A percentile compares a stretch with the other conserved stretches of the same genome.
Conservation (phyloP, 2,888 invertebrate species). For the Pyrrhosoma nymphula region DNA sequence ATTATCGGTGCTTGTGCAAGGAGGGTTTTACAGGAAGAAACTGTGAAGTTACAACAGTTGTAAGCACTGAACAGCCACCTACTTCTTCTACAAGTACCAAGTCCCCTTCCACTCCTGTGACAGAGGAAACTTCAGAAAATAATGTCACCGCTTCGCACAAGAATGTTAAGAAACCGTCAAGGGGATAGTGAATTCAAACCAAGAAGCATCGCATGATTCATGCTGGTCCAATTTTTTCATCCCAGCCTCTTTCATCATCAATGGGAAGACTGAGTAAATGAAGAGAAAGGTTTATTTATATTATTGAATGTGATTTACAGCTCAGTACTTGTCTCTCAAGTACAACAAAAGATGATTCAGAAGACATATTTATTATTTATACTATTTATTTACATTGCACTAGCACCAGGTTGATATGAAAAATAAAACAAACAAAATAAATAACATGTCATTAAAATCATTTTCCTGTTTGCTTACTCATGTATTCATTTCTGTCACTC, state of each 20-base stretch:
- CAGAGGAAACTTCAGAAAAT: background rate
- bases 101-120: background rate
- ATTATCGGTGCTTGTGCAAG: slow-evolving; percentile 87
- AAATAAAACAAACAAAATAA: background rate
- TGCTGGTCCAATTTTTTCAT: background rate
- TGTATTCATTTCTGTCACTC: too few species aligned
- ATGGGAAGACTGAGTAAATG: background rate
- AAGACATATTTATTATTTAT: background rate
- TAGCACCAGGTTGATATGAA: background rate
- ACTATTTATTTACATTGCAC: background rate
- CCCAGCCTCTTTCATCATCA: too few species aligned
- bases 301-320: background rate
- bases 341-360: background rate
- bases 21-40: slow-evolving; percentile 87
- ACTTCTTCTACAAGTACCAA: background rate
- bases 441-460: background rate
- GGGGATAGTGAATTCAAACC: background rate
- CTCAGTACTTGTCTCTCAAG: background rate
- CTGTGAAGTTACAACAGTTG: slow-evolving; percentile 82
- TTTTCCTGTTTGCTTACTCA: background rate
- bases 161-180: slow-evolving; percentile 19
- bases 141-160: background rate
- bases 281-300: background rate
- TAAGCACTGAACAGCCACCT: background rate
- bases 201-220: background rate